A percentile compares a stretch with the other conserved stretches of the same genome.
Conservation (phyloP, 2,888 invertebrate species). For the Drepanosiphum platanoidis region DNA sequence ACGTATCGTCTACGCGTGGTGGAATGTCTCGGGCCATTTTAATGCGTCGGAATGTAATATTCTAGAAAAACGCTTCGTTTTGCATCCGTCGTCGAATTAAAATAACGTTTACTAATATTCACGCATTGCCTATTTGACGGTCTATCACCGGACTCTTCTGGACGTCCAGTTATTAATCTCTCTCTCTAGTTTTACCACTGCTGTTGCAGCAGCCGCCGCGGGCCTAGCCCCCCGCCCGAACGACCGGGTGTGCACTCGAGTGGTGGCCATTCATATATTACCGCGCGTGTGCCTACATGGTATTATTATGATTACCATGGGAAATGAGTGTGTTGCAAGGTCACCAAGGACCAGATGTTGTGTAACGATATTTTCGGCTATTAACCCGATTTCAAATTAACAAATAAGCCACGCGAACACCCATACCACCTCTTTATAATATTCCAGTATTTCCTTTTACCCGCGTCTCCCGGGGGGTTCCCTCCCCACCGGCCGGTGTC, state of each 20-base stretch:
- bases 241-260: conserved; percentile 51
- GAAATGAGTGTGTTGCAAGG: conserved; percentile 58
- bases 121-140: background rate
- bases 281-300: background rate
- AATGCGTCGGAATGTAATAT: background rate
- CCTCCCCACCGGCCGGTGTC: background rate
- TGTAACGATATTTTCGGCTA: conserved; percentile 60
- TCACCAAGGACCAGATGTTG: conserved; percentile 61
- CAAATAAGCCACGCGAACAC: conserved; percentile 55
- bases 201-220: background rate
- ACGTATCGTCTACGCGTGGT: background rate
- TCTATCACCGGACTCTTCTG: conserved; percentile 12
- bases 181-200: background rate
- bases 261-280: conserved; percentile 51
- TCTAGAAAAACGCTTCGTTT: conserved; percentile 28
- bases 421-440: conserved; percentile 34
- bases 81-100: background rate
- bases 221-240: conserved; percentile 11
- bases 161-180: conserved; percentile 9
- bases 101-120: conserved; percentile 8
- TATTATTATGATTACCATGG: conserved; percentile 47
- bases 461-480: background rate
- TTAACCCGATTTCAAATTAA: conserved; percentile 58
- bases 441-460: background rate
- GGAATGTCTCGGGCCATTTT: too few relatives aligned